phyloP scores from a whole-genome alignment of 2,797 vertebrate genomes.

The Xiphophorus birchmanni region DNA sequence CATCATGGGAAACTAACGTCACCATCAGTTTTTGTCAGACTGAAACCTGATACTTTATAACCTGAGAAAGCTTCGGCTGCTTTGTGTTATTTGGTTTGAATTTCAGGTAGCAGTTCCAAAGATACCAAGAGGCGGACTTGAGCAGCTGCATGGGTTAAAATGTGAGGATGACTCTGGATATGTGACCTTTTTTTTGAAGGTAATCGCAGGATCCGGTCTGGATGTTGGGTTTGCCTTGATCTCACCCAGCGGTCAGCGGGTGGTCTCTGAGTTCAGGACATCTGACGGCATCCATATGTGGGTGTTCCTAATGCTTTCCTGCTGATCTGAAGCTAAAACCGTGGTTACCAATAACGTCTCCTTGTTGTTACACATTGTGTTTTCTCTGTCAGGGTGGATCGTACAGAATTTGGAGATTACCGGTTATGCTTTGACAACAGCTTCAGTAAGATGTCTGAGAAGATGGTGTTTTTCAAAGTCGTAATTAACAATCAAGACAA shows the following conservation, averaged over 20 bases:
- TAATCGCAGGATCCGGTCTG: slow-evolving; percentile 88
- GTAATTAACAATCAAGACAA: slow-evolving; percentile 71
- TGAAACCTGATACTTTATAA: neutral
- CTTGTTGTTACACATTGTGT: neutral
- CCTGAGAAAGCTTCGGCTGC: neutral
- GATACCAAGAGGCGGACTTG: neutral
- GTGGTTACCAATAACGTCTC: neutral
- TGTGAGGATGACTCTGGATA: neutral
- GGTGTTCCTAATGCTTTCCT: slow-evolving; percentile 51
- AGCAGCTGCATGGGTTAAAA: neutral
- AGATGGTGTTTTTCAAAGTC: slow-evolving; percentile 89
- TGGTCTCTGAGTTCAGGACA: slow-evolving; percentile 84
- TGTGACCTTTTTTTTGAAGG: slow-evolving; percentile 68
- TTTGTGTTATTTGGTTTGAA: slow-evolving; percentile 15
- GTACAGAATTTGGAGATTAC: slow-evolving; percentile 87
- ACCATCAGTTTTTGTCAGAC: neutral
- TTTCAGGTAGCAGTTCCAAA: slow-evolving; percentile 14
- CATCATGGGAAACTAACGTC: neutral
- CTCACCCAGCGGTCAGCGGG: slow-evolving; percentile 81
- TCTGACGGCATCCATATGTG: slow-evolving; percentile 88
- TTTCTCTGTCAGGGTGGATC: slow-evolving; percentile 78
- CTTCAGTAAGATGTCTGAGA: slow-evolving; percentile 88
- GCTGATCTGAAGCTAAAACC: neutral
- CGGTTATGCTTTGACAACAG: slow-evolving; percentile 91
- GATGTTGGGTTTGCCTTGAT: slow-evolving; percentile 87